A percentile compares a stretch with the other conserved stretches of the same genome.
Conservation (phyloP, 35 echinoderm and acorn worm species). For the Eucidaris tribuloides region DNA sequence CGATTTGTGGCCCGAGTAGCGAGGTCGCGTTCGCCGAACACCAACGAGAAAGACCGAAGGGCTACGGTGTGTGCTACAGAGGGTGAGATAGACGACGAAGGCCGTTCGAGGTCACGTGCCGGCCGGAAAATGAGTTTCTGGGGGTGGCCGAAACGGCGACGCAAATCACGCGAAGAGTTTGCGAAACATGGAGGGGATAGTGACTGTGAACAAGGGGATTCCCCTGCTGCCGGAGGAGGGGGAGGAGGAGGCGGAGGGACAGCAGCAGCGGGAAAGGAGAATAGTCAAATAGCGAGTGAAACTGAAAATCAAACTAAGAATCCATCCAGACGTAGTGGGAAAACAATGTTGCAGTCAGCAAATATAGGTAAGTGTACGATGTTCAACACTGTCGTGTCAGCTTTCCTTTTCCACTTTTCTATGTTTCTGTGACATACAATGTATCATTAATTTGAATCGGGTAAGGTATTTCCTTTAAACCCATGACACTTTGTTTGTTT, state of each 20-base stretch:
- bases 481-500: too few relatives aligned
- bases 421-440: too few relatives aligned
- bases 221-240: neutral
- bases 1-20: slow-evolving; percentile 50
- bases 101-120: neutral
- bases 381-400: too few relatives aligned
- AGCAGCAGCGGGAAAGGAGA: neutral
- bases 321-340: neutral
- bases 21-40: slow-evolving; percentile 38
- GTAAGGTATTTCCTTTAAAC: too few relatives aligned
- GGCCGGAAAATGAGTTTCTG: slow-evolving; percentile 56
- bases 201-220: neutral
- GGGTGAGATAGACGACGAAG: neutral
- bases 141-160: slow-evolving; percentile 45
- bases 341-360: slow-evolving; percentile 13
- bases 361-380: slow-evolving; percentile 18
- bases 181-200: slow-evolving; percentile 8
- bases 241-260: neutral
- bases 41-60: slow-evolving; percentile 30
- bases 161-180: slow-evolving; percentile 43
- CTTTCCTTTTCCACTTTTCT: too few relatives aligned
- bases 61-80: slow-evolving; percentile 34
- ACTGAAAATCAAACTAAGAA: neutral
- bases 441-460: too few relatives aligned
- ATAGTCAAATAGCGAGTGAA: neutral